phyloP scores from a whole-genome alignment of 2,113 vertebrate species.

The Ploceus nigricollis region DNA sequence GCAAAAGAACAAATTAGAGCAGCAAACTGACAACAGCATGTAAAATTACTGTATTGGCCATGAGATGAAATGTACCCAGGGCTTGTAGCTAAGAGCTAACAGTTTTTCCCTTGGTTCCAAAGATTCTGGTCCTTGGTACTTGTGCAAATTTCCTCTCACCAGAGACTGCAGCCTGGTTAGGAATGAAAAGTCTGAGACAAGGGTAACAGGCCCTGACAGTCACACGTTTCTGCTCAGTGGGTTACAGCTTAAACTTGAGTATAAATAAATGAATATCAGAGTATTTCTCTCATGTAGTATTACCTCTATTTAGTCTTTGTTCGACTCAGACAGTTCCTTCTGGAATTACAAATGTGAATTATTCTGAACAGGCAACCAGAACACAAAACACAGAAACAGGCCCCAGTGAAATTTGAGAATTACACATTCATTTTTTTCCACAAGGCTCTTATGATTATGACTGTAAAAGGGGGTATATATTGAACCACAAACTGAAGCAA shows the following conservation, averaged over 20 bases:
- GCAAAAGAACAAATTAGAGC: background rate
- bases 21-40: background rate
- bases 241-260: background rate
- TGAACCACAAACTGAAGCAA: background rate
- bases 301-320: background rate
- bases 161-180: background rate
- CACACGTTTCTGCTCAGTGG: background rate
- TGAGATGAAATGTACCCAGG: background rate
- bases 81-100: background rate
- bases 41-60: background rate
- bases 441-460: background rate
- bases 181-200: background rate
- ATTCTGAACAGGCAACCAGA: slow-evolving; percentile 1
- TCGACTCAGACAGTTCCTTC: background rate
- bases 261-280: background rate
- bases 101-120: background rate
- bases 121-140: background rate
- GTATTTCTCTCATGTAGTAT: background rate
- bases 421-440: background rate
- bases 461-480: background rate
- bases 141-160: background rate
- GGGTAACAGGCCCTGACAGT: background rate
- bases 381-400: background rate
- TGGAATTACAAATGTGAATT: background rate
- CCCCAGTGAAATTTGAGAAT: background rate